A percentile compares a stretch with the other conserved stretches of the same genome.
Evolutionary conservation across 1,140 invertebrate species (phyloP).

Genomic region (Drosophila obscura): DNA sequence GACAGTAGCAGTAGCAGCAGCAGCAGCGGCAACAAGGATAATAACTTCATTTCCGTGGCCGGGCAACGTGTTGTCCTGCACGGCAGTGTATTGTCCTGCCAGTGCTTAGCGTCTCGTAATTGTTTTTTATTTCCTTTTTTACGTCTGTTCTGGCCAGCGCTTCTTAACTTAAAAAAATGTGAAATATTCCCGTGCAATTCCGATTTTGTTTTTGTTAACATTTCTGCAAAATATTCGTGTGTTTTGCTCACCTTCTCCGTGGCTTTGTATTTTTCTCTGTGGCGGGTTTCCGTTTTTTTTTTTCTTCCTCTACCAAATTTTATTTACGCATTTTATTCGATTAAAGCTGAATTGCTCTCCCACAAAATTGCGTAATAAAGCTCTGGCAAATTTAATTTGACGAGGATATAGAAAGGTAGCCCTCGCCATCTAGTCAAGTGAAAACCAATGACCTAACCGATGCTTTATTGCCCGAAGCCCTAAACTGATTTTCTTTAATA

Average conservation of each 20-base stretch:
- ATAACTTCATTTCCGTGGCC: constrained; percentile 67
- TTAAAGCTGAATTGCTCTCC: constrained; percentile 50
- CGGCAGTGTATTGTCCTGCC: constrained; percentile 41
- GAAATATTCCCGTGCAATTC: constrained; percentile 36
- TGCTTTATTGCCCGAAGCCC: constrained; percentile 7
- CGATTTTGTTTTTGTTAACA: constrained; percentile 23
- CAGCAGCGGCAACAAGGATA: constrained; percentile 41
- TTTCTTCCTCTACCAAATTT: constrained; percentile 41
- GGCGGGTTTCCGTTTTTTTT: constrained; percentile 31
- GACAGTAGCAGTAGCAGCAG: background rate
- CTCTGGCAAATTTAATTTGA: constrained; percentile 67
- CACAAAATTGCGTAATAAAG: constrained; percentile 68
- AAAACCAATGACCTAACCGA: background rate
- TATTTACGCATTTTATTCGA: constrained; percentile 75
- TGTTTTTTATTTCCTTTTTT: constrained; percentile 53
- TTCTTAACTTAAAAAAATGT: constrained; percentile 41
- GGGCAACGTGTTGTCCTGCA: constrained; percentile 36
- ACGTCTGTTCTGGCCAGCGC: constrained; percentile 3
- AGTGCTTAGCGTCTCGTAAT: constrained; percentile 52
- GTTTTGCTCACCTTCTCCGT: constrained; percentile 37
- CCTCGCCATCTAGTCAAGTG: constrained; percentile 1
- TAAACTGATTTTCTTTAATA: constrained; percentile 19
- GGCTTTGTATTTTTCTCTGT: constrained; percentile 17
- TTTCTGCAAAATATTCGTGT: constrained; percentile 42
- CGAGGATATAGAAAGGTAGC: constrained; percentile 46